Conservation (phyloP, 2,888 invertebrate genomes). For the Agrochola litura region DNA sequence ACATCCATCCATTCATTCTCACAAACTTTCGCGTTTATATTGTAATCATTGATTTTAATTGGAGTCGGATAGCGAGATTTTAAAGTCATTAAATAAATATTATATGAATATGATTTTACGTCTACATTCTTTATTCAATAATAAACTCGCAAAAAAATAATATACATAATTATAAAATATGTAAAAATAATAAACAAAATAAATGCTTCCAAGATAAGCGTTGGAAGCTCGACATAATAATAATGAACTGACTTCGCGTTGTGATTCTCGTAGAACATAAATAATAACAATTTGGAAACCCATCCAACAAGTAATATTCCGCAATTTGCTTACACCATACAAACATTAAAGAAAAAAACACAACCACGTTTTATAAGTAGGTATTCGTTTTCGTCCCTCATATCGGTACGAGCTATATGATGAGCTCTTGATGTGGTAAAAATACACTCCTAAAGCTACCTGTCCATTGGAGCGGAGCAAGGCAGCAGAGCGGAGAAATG, state of each 20-base stretch:
- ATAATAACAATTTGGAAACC: constrained; percentile 2
- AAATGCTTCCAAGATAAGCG: not conserved
- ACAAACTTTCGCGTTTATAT: too few relatives aligned
- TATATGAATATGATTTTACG: not conserved
- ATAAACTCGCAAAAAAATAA: not conserved
- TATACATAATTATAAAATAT: too few relatives aligned
- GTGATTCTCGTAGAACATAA: not conserved
- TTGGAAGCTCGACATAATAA: not conserved
- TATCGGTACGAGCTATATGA: not conserved
- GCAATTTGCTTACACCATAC: not conserved
- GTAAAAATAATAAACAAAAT: not conserved
- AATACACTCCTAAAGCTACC: too few relatives aligned
- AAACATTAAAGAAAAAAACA: not conserved
- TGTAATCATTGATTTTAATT: not conserved
- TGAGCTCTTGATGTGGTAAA: not conserved
- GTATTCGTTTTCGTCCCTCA: not conserved
- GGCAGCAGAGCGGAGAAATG: too few relatives aligned
- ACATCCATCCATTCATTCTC: too few relatives aligned
- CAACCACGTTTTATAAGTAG: too few relatives aligned
- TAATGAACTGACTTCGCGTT: not conserved
- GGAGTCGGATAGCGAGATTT: not conserved
- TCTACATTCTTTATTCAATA: not conserved
- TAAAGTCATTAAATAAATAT: not conserved
- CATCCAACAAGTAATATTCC: constrained; percentile 1
- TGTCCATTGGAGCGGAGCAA: too few relatives aligned